These are phyloP conservation scores for Sebastes paucispinis DNA, from an alignment of 2,797 vertebrate species.

Conservation along the genomic window DNA sequence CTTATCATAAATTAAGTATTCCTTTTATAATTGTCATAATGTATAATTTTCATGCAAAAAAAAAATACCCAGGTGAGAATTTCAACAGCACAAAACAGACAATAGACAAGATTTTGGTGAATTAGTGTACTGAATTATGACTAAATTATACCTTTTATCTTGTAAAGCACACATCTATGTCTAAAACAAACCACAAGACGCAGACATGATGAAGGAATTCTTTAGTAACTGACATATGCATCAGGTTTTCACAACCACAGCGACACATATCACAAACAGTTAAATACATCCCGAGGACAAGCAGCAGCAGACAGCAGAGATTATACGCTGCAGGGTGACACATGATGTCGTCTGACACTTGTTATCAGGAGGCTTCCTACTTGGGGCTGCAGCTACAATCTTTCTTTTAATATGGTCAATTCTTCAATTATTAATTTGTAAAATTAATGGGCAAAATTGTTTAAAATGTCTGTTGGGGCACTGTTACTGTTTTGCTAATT, in stretches of 20 bases:
- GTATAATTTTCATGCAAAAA: neutral
- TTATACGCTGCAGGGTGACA: neutral
- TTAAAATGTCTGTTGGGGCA: neutral
- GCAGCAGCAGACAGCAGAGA: neutral
- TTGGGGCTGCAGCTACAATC: conserved; percentile 13
- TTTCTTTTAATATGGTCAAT: neutral
- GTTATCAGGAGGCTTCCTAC: conserved; percentile 56
- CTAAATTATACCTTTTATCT: neutral
- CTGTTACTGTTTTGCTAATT: neutral
- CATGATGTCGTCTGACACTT: neutral
- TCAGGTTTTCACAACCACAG: conserved; percentile 17
- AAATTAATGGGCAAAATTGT: neutral
- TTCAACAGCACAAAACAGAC: neutral
- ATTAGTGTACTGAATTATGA: neutral
- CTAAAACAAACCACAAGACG: conserved; percentile 1
- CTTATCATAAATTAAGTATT: neutral
- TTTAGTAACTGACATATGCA: conserved; percentile 61
- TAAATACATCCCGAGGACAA: conserved; percentile 49
- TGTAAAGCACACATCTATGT: neutral
- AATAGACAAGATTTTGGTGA: neutral
- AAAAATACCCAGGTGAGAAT: neutral
- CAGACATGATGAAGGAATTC: conserved; percentile 29
- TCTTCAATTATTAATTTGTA: neutral
- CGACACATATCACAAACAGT: conserved; percentile 24
- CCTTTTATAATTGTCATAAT: neutral